These are phyloP conservation scores for Coregonus clupeaformis DNA, from an alignment of 2,113 vertebrate genomes.

Conservation along the genomic window DNA sequence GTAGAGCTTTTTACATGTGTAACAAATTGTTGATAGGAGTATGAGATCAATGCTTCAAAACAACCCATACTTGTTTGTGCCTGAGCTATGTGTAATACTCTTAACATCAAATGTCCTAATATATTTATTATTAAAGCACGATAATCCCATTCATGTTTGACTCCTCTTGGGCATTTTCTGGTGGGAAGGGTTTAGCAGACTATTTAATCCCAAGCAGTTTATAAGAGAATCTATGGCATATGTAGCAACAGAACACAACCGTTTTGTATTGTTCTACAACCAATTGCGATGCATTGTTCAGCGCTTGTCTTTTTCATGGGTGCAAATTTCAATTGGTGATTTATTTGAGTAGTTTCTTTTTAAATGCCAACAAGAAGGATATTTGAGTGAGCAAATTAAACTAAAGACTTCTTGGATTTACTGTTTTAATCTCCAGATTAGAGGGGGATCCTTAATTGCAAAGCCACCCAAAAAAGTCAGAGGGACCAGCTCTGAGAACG, in stretches of 20 bases:
- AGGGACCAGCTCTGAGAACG: too few species aligned
- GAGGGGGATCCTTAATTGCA: not conserved
- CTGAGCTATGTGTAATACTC: constrained; percentile 77
- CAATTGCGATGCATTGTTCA: not conserved
- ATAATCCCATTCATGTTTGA: constrained; percentile 37
- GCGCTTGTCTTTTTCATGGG: not conserved
- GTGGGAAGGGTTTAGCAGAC: not conserved
- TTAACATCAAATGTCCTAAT: constrained; percentile 68
- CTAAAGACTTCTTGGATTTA: not conserved
- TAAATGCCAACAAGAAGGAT: not conserved
- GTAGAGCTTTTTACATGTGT: constrained; percentile 65
- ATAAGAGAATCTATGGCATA: too few species aligned
- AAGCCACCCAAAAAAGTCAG: too few species aligned
- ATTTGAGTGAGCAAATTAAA: not conserved
- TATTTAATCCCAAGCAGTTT: not conserved
- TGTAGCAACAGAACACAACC: not conserved
- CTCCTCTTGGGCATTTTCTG: not conserved
- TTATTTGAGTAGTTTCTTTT: not conserved
- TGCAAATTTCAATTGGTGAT: not conserved
- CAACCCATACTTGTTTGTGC: constrained; percentile 69
- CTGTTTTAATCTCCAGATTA: not conserved
- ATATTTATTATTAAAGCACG: constrained; percentile 80
- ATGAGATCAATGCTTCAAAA: constrained; percentile 56
- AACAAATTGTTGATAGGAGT: constrained; percentile 53
- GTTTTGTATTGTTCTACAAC: not conserved